Conservation (phyloP, 2,797 vertebrate genomes). For the Rhabdophis nuchalis region DNA sequence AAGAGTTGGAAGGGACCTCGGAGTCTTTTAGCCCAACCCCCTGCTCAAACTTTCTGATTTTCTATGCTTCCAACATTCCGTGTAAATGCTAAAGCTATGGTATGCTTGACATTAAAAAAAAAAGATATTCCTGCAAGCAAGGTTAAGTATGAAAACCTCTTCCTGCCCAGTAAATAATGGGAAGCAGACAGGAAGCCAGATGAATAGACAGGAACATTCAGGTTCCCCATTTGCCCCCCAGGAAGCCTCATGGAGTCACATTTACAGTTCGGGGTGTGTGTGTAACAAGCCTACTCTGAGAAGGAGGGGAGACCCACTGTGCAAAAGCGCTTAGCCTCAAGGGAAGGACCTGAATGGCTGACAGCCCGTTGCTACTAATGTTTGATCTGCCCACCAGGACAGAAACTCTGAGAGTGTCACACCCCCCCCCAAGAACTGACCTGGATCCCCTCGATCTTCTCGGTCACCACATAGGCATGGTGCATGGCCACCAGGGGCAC, state of each 20-base stretch:
- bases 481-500: constrained; percentile 93
- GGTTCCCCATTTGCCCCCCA: not conserved
- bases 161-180: not conserved
- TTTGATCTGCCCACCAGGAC: not conserved
- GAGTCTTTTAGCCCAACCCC: not conserved
- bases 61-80: not conserved
- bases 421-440: constrained; percentile 51
- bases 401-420: not conserved
- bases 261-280: not conserved
- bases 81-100: not conserved
- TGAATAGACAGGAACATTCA: not conserved
- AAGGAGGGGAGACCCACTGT: not conserved
- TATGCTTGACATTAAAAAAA: not conserved
- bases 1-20: not conserved
- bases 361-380: not conserved
- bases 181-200: not conserved
- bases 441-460: constrained; percentile 96
- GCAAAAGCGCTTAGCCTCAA: not conserved
- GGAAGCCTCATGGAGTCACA: not conserved
- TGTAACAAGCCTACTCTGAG: not conserved
- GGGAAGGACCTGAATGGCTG: not conserved
- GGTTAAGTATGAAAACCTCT: not conserved
- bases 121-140: not conserved
- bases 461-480: constrained; percentile 94
- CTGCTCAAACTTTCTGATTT: not conserved